Evolutionary conservation across 2,113 vertebrate species (phyloP).

Genomic region (Lophius piscatorius): DNA sequence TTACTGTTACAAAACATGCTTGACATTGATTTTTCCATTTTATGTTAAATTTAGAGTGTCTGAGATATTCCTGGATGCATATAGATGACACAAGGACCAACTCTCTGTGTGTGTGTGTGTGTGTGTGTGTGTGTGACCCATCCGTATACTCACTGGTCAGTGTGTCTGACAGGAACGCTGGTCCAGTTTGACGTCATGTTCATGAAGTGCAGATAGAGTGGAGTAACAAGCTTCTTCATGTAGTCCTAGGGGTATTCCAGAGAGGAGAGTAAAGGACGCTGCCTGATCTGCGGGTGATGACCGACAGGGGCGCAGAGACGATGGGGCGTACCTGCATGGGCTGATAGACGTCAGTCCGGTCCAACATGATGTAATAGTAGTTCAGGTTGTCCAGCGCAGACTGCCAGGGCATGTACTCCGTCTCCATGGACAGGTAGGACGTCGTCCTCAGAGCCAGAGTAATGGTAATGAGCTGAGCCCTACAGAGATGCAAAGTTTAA

Average conservation of each 20-base stretch:
- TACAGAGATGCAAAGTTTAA: conserved; percentile 41
- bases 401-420: conserved; percentile 87
- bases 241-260: conserved; percentile 74
- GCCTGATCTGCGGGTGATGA: background rate
- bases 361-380: conserved; percentile 88
- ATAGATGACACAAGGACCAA: too few relatives aligned
- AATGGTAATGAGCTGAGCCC: conserved; percentile 75
- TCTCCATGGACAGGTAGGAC: conserved; percentile 79
- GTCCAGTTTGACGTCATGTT: conserved; percentile 55
- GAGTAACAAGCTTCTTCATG: conserved; percentile 77
- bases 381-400: conserved; percentile 81
- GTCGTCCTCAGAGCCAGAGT: conserved; percentile 85
- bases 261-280: background rate
- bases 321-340: conserved; percentile 83
- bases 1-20: too few relatives aligned
- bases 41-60: too few relatives aligned
- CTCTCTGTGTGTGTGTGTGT: too few relatives aligned
- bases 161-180: conserved; percentile 12
- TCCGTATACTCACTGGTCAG: conserved; percentile 85
- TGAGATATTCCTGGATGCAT: too few relatives aligned
- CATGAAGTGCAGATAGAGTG: conserved; percentile 77
- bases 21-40: too few relatives aligned
- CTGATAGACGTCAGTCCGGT: conserved; percentile 85
- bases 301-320: background rate
- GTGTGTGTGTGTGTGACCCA: background rate